Percentiles rank a stretch among this genome's conserved stretches.
These are phyloP conservation scores for Lota lota DNA, from an alignment of 2,113 vertebrate genomes.

Conservation along the genomic window DNA sequence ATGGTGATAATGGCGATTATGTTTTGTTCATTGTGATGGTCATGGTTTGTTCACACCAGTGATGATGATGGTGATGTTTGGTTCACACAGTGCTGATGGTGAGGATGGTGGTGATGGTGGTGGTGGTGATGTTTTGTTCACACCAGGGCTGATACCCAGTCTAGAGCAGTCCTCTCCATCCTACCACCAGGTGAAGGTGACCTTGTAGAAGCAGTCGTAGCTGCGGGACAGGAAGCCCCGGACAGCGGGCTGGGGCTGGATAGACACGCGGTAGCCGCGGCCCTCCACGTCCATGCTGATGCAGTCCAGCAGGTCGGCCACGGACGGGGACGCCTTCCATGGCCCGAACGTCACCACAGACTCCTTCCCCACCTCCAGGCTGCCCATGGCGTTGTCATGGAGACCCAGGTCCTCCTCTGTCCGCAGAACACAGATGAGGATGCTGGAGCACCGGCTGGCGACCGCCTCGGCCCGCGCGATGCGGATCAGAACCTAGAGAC, in stretches of 20 bases:
- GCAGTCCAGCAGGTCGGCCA: slow-evolving; percentile 82
- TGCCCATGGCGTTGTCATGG: slow-evolving; percentile 70
- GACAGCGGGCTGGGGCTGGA: slow-evolving; percentile 55
- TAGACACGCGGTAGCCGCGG: slow-evolving; percentile 78
- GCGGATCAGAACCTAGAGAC: slow-evolving; percentile 73
- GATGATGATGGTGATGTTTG: not conserved
- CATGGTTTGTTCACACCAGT: too few species aligned
- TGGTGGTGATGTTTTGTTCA: too few species aligned
- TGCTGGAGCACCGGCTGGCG: slow-evolving; percentile 72
- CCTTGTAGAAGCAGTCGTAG: slow-evolving; percentile 76
- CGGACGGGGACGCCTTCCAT: slow-evolving; percentile 75
- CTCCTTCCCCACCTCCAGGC: slow-evolving; percentile 77
- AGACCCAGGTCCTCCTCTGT: slow-evolving; percentile 73
- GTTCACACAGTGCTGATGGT: not conserved
- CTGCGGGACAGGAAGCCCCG: slow-evolving; percentile 75
- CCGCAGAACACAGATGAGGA: slow-evolving; percentile 79
- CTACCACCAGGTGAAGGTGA: slow-evolving; percentile 90
- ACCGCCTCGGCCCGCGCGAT: slow-evolving; percentile 86
- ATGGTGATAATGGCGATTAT: too few species aligned
- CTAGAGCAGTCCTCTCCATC: not conserved
- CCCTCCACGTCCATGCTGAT: slow-evolving; percentile 81
- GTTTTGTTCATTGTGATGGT: too few species aligned
- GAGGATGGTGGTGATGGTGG: not conserved
- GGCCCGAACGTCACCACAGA: slow-evolving; percentile 90
- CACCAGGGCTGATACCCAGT: not conserved